Conservation (phyloP, 2,888 invertebrate species). For the Druceiella hillmani region DNA sequence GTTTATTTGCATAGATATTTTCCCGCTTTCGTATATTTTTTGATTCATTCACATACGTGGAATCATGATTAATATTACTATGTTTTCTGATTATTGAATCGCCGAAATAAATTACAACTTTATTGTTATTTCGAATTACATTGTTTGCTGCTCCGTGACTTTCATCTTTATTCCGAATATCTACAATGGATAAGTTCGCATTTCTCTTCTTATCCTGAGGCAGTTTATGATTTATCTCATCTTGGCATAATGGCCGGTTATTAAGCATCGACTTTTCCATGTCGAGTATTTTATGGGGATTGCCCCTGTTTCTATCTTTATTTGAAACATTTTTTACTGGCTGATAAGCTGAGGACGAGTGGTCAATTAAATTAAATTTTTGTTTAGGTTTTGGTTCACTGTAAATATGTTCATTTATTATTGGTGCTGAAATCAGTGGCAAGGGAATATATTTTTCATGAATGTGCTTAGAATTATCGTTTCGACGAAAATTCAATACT, state of each 20-base stretch:
- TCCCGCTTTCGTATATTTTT: conserved; percentile 25
- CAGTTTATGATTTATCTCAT: conserved; percentile 41
- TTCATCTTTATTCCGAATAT: no score
- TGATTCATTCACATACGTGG: conserved; percentile 16
- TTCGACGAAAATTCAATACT: conserved; percentile 43
- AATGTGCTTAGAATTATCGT: conserved; percentile 37
- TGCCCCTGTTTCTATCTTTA: no score
- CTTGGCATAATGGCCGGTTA: conserved; percentile 46
- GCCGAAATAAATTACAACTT: conserved; percentile 70
- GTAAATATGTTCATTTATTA: conserved; percentile 36
- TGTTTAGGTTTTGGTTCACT: conserved; percentile 44
- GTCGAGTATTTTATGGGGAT: no score
- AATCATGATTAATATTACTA: conserved; percentile 33
- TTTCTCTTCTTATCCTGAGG: conserved; percentile 48
- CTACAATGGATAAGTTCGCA: conserved; percentile 32
- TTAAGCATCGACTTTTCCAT: no score
- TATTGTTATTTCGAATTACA: conserved; percentile 52
- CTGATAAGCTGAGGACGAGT: no score
- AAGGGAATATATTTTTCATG: conserved; percentile 49
- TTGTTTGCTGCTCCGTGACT: conserved; percentile 40
- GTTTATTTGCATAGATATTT: conserved; percentile 43
- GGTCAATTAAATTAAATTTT: conserved; percentile 14
- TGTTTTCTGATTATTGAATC: conserved; percentile 56
- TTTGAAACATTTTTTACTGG: no score
- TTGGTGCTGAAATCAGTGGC: conserved; percentile 27